Percentiles rank a stretch among this genome's conserved stretches.
phyloP scores from a whole-genome alignment of 2,797 vertebrate genomes.

The Sternotherus odoratus region DNA sequence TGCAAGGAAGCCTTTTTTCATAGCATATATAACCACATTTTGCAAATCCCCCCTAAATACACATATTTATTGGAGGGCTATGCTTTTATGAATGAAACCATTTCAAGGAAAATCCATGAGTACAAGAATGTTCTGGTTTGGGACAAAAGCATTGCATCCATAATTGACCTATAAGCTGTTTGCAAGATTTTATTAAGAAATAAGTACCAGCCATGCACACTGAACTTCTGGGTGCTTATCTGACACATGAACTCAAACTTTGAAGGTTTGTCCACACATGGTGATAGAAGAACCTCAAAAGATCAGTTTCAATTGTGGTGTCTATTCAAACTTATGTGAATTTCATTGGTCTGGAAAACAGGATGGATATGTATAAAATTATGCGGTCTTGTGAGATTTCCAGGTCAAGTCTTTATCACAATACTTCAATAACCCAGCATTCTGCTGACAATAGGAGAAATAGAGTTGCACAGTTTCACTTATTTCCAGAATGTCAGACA shows the following conservation, averaged over 20 bases:
- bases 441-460: background rate
- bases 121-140: background rate
- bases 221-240: background rate
- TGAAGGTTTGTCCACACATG: background rate
- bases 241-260: background rate
- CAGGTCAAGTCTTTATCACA: background rate
- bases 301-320: background rate
- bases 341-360: background rate
- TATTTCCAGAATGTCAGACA: background rate
- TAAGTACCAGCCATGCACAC: background rate
- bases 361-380: too few species aligned
- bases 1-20: background rate
- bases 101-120: background rate
- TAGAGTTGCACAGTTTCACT: background rate
- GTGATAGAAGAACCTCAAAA: background rate
- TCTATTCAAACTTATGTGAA: background rate
- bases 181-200: background rate
- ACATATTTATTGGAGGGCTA: background rate
- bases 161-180: background rate
- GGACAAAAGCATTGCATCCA: background rate
- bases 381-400: background rate
- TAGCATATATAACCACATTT: background rate
- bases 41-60: background rate
- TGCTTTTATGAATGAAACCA: background rate
- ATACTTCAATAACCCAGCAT: background rate